A percentile compares a stretch with the other conserved stretches of the same genome.
These are phyloP conservation scores for Apoderus coryli DNA, from an alignment of 2,888 invertebrate species.

Conservation along the genomic window DNA sequence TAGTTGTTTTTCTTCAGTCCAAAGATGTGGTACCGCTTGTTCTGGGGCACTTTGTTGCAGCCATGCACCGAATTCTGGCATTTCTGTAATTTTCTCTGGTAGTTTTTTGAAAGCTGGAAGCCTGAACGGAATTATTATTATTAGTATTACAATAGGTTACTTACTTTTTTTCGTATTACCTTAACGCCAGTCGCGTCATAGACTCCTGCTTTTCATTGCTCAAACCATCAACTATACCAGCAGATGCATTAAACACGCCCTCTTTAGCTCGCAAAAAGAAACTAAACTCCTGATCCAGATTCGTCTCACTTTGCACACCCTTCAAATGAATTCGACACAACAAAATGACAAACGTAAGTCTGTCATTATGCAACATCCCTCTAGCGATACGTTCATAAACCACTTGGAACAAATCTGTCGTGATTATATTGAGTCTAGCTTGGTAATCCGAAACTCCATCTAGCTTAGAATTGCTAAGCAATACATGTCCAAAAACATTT, in stretches of 20 bases:
- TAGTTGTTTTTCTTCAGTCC: slow-evolving; percentile 72
- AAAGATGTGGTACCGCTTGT: slow-evolving; percentile 77
- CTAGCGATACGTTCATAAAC: slow-evolving; percentile 89
- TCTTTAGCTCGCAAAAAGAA: slow-evolving; percentile 89
- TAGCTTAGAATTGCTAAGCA: slow-evolving; percentile 68
- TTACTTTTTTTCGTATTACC: too few relatives aligned
- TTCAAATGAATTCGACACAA: slow-evolving; percentile 91
- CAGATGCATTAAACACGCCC: slow-evolving; percentile 52
- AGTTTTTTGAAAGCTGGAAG: slow-evolving; percentile 71
- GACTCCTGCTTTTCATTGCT: slow-evolving; percentile 70
- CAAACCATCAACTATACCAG: slow-evolving; percentile 48
- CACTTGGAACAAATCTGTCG: slow-evolving; percentile 81
- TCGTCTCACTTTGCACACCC: slow-evolving; percentile 75
- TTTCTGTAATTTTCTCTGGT: slow-evolving; percentile 56
- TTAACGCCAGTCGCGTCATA: slow-evolving; percentile 58
- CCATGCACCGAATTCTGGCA: slow-evolving; percentile 79
- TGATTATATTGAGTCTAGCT: slow-evolving; percentile 73
- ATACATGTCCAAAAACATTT: slow-evolving; percentile 96
- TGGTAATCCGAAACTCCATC: slow-evolving; percentile 71
- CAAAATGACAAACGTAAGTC: slow-evolving; percentile 89
- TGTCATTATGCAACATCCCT: slow-evolving; percentile 95
- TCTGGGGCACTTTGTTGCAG: slow-evolving; percentile 82
- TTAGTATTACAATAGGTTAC: too few relatives aligned
- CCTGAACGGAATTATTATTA: too few relatives aligned
- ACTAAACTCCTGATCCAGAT: slow-evolving; percentile 74